A percentile compares a stretch with the other conserved stretches of the same genome.
Conservation (phyloP, 1,140 invertebrate genomes). For the Drosophila ohnishii region DNA sequence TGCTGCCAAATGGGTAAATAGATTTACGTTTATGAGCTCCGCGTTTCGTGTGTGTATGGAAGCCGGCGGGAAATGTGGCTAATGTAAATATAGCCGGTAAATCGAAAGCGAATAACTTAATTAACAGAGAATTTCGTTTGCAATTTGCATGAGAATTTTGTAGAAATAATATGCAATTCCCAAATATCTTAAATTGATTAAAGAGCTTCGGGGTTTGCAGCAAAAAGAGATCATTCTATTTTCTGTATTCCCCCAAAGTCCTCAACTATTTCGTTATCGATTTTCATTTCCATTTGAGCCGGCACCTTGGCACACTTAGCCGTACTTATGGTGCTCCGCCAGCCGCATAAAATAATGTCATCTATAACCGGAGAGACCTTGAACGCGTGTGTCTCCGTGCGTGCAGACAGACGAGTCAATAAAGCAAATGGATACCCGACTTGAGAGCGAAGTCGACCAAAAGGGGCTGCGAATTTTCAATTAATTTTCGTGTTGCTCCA, state of each 20-base stretch:
- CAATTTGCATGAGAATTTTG: not conserved
- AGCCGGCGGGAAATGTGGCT: slow-evolving; percentile 1
- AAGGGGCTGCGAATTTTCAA: slow-evolving; percentile 63
- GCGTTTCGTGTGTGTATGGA: slow-evolving; percentile 27
- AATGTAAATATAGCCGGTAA: slow-evolving; percentile 4
- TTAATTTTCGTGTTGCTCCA: slow-evolving; percentile 62
- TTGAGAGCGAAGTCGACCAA: slow-evolving; percentile 9
- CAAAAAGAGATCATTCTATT: not conserved
- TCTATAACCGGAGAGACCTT: slow-evolving; percentile 63
- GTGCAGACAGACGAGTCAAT: slow-evolving; percentile 74
- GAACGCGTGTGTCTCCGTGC: slow-evolving; percentile 52
- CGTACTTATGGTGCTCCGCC: slow-evolving; percentile 32
- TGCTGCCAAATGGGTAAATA: slow-evolving; percentile 55
- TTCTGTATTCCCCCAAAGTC: not conserved
- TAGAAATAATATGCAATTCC: not conserved
- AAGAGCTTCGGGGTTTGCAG: not conserved
- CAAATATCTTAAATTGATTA: slow-evolving; percentile 1
- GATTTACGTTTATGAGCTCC: slow-evolving; percentile 60
- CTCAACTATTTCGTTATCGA: slow-evolving; percentile 46
- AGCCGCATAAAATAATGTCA: slow-evolving; percentile 61
- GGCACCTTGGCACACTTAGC: slow-evolving; percentile 61
- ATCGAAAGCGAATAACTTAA: slow-evolving; percentile 28
- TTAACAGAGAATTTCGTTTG: slow-evolving; percentile 10
- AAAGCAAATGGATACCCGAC: slow-evolving; percentile 59
- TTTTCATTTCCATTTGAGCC: slow-evolving; percentile 52